phyloP scores from a whole-genome alignment of 2,113 vertebrate genomes.

The Catharus minimus region DNA sequence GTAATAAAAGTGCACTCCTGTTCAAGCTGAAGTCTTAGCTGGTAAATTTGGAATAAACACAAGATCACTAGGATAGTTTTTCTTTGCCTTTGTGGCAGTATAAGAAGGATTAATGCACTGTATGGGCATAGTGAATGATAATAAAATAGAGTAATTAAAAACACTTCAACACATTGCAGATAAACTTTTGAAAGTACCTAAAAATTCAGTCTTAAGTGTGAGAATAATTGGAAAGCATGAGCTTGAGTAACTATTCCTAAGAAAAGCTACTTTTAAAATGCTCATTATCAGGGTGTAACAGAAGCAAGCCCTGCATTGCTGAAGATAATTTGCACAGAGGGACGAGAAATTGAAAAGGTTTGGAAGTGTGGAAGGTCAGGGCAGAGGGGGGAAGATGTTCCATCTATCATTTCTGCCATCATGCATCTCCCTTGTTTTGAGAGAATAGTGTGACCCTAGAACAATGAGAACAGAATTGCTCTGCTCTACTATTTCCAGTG shows the following conservation, averaged over 20 bases:
- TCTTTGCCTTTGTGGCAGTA: slow-evolving; percentile 62
- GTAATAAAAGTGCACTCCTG: slow-evolving; percentile 45
- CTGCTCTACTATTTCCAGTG: not conserved
- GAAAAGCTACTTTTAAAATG: slow-evolving; percentile 23
- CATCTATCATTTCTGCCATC: slow-evolving; percentile 39
- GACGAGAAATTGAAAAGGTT: slow-evolving; percentile 33
- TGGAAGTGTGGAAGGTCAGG: not conserved
- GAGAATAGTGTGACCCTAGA: not conserved
- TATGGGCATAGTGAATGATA: slow-evolving; percentile 49
- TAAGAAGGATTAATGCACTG: slow-evolving; percentile 70
- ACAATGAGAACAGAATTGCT: slow-evolving; percentile 1
- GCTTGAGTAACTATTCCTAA: slow-evolving; percentile 13
- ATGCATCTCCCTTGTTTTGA: not conserved
- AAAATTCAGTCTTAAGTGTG: slow-evolving; percentile 55
- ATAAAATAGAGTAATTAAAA: slow-evolving; percentile 72
- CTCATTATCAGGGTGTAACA: slow-evolving; percentile 53
- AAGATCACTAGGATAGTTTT: slow-evolving; percentile 63
- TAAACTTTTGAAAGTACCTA: slow-evolving; percentile 71
- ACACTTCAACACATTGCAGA: slow-evolving; percentile 53
- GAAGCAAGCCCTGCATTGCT: slow-evolving; percentile 41
- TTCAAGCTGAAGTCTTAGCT: slow-evolving; percentile 57
- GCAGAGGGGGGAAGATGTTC: not conserved
- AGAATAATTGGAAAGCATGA: slow-evolving; percentile 53
- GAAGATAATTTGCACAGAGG: slow-evolving; percentile 33
- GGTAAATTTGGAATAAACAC: slow-evolving; percentile 57